Evolutionary conservation across 1,140 invertebrate species (phyloP).

Genomic region (Pseudachorutes palmiensis): DNA sequence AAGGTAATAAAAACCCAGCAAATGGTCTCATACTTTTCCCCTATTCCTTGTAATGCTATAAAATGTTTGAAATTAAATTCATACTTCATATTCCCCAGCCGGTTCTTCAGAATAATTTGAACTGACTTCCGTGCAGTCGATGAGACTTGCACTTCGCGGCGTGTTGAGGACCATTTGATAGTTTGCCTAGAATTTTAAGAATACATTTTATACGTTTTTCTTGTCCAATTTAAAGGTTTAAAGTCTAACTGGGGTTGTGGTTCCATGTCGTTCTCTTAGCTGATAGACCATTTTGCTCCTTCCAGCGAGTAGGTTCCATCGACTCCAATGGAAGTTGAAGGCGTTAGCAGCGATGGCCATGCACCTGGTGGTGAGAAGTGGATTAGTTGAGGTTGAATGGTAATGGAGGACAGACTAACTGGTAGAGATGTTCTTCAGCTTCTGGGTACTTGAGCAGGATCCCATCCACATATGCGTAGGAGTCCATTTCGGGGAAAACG

Average conservation of each 20-base stretch:
- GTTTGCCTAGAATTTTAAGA: constrained; percentile 28
- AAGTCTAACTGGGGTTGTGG: constrained; percentile 28
- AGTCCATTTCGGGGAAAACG: constrained; percentile 80
- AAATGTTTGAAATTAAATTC: not conserved
- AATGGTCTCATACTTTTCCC: no score
- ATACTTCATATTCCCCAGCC: constrained; percentile 34
- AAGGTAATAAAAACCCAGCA: no score
- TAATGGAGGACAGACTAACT: constrained; percentile 36
- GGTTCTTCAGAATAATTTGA: constrained; percentile 39
- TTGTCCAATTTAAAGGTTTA: not conserved
- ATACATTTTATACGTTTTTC: not conserved
- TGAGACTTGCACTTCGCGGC: constrained; percentile 35
- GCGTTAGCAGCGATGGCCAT: constrained; percentile 66
- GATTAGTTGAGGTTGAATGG: not conserved
- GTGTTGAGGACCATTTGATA: constrained; percentile 40
- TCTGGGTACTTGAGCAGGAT: constrained; percentile 62
- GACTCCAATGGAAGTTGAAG: constrained; percentile 78
- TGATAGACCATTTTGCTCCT: constrained; percentile 62
- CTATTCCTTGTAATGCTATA: no score
- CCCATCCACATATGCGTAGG: constrained; percentile 69
- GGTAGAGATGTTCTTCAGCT: constrained; percentile 68
- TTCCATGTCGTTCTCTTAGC: constrained; percentile 50
- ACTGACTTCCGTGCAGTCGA: constrained; percentile 40
- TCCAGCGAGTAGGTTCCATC: constrained; percentile 67
- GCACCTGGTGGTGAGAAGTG: constrained; percentile 44